A percentile compares a stretch with the other conserved stretches of the same genome.
Conservation (phyloP, 2,888 invertebrate species). For the Osedax frankpressi region DNA sequence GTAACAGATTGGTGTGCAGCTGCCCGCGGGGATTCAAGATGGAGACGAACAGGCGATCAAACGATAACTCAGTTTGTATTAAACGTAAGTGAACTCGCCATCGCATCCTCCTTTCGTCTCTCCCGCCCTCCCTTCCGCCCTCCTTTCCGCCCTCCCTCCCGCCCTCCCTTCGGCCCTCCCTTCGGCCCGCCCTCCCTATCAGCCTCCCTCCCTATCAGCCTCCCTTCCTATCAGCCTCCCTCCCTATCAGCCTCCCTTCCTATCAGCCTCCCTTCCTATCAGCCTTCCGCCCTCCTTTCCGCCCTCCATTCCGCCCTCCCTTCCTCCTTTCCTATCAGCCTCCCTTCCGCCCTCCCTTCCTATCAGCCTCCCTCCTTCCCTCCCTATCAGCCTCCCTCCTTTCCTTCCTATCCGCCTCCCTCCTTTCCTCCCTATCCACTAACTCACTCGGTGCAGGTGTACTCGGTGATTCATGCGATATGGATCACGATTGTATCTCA, state of each 20-base stretch:
- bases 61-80: neutral
- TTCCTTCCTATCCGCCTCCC: constrained; percentile 16
- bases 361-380: constrained; percentile 1
- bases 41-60: neutral
- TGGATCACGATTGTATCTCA: neutral
- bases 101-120: too few species aligned
- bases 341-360: constrained; percentile 11
- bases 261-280: neutral
- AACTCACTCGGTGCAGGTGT: too few species aligned
- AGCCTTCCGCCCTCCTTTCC: neutral
- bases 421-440: constrained; percentile 5
- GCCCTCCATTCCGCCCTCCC: neutral
- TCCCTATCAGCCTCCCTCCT: neutral
- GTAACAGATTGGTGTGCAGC: neutral
- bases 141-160: neutral
- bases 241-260: neutral
- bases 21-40: neutral
- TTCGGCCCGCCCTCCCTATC: too few species aligned
- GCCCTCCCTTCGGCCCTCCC: neutral
- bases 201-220: neutral
- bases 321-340: neutral
- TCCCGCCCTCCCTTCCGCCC: too few species aligned
- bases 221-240: neutral
- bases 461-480: neutral
- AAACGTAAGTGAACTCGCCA: neutral